Conservation (phyloP, 2,797 vertebrate genomes). For the Sardinella longiceps region DNA sequence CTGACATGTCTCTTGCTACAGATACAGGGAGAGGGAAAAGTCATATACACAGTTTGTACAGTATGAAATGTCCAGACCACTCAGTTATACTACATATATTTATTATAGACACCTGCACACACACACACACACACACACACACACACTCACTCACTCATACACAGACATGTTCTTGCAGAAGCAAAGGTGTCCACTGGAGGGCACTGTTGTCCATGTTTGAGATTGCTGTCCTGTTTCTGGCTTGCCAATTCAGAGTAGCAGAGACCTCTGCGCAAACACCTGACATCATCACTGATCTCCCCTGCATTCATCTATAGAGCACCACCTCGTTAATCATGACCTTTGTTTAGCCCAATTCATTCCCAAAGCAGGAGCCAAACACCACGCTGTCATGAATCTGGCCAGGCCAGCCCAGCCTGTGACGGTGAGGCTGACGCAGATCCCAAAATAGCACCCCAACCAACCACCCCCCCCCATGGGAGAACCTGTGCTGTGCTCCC, state of each 20-base stretch:
- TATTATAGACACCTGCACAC: background rate
- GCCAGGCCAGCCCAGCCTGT: background rate
- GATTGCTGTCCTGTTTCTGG: background rate
- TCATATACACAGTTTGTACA: background rate
- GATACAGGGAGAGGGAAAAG: background rate
- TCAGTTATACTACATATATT: background rate
- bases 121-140: background rate
- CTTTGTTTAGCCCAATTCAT: background rate
- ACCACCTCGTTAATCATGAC: background rate
- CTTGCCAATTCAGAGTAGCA: background rate
- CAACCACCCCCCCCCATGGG: background rate
- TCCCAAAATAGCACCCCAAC: background rate
- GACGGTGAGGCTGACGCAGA: slow-evolving; percentile 14
- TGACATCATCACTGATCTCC: slow-evolving; percentile 12
- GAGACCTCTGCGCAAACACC: background rate
- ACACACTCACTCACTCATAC: background rate
- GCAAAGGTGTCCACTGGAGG: slow-evolving; percentile 2
- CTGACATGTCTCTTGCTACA: background rate
- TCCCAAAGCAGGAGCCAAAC: background rate
- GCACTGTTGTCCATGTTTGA: background rate
- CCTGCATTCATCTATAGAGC: background rate
- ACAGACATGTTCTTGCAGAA: background rate
- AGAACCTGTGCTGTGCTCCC: slow-evolving; percentile 5
- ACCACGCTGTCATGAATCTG: background rate
- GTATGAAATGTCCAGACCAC: background rate